phyloP scores from a whole-genome alignment of 2,113 vertebrate species.

The Pogonocichla stellata region DNA sequence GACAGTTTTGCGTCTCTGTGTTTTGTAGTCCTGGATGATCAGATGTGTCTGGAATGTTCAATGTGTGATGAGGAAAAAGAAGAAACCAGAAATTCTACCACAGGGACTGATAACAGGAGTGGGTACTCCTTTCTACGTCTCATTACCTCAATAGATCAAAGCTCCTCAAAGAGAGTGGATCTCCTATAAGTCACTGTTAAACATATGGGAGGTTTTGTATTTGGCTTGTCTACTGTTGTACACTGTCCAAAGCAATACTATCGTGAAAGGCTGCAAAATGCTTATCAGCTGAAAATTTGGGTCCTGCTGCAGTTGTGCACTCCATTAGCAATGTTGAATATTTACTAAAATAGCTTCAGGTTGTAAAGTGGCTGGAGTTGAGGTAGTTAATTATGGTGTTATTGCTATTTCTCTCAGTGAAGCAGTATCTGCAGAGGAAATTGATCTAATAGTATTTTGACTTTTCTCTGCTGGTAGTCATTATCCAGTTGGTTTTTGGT shows the following conservation, averaged over 20 bases:
- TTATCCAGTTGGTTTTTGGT: background rate
- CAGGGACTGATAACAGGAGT: background rate
- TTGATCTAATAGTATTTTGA: background rate
- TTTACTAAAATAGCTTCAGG: background rate
- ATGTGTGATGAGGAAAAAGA: background rate
- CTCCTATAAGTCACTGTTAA: background rate
- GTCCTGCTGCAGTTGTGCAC: background rate
- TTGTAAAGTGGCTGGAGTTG: background rate
- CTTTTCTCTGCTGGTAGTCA: background rate
- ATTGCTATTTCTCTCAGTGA: background rate
- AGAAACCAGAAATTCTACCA: background rate
- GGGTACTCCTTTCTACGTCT: background rate
- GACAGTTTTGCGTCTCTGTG: background rate
- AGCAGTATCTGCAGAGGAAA: background rate
- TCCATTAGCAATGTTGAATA: background rate
- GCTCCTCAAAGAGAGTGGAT: background rate
- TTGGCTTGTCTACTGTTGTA: background rate
- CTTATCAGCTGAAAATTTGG: background rate
- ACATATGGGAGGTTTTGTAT: background rate
- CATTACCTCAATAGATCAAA: background rate
- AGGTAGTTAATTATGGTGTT: background rate
- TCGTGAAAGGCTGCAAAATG: background rate
- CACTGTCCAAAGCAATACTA: background rate
- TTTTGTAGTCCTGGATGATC: background rate
- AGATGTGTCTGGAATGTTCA: background rate